Percentiles rank a stretch among this genome's conserved stretches.
phyloP scores from a whole-genome alignment of 2,113 vertebrate genomes.

The Procavia capensis region DNA sequence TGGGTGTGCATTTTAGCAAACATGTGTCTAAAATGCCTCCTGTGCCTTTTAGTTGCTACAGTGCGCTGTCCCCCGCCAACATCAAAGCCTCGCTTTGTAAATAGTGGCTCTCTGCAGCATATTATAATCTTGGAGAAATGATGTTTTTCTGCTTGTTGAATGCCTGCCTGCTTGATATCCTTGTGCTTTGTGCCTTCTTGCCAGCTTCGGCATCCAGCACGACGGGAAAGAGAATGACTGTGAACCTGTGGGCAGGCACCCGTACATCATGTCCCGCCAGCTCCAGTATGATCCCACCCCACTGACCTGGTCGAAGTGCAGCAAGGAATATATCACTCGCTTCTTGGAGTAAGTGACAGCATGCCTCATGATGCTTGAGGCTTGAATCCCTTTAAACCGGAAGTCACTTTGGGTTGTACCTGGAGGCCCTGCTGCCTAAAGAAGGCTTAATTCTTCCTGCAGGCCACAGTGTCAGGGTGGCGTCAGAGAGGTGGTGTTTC shows the following conservation, averaged over 20 bases:
- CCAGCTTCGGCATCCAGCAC: constrained; percentile 97
- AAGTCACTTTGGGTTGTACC: neutral
- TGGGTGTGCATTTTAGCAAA: neutral
- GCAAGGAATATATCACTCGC: constrained; percentile 98
- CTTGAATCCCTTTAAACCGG: neutral
- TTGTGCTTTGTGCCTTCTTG: constrained; percentile 38
- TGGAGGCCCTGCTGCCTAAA: neutral
- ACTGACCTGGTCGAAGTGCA: constrained; percentile 97
- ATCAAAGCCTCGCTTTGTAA: neutral
- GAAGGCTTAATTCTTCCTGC: neutral
- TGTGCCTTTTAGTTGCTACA: neutral
- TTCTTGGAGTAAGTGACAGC: constrained; percentile 95
- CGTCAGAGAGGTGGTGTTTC: neutral
- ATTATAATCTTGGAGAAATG: neutral
- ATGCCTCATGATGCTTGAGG: neutral
- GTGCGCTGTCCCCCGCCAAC: neutral
- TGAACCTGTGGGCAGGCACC: constrained; percentile 91
- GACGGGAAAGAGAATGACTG: constrained; percentile 99
- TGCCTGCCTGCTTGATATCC: neutral
- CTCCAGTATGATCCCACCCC: constrained; percentile 96
- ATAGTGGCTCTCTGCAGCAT: neutral
- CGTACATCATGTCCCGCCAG: constrained; percentile 97
- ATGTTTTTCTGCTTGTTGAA: neutral
- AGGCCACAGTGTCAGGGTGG: neutral
- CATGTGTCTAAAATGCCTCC: neutral